phyloP scores from a whole-genome alignment of 2,113 vertebrate genomes.

The Gobio gobio region DNA sequence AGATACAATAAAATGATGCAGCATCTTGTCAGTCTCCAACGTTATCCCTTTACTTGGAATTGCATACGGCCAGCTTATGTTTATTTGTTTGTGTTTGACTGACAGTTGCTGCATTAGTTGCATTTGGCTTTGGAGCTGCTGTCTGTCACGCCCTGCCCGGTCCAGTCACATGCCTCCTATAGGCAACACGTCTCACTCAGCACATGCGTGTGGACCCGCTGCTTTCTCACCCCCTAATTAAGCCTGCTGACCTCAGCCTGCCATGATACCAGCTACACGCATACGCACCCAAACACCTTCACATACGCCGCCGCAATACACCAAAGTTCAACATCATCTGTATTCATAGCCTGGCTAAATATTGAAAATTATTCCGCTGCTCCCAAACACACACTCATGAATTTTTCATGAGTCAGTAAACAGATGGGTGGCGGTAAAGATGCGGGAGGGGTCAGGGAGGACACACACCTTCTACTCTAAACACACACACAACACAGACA shows the following conservation, averaged over 20 bases:
- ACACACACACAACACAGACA: conserved; percentile 30
- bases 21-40: too few species aligned
- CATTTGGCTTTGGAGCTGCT: conserved; percentile 66
- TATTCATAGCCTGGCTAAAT: conserved; percentile 67
- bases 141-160: conserved; percentile 67
- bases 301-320: conserved; percentile 46
- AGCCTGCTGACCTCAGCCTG: conserved; percentile 71
- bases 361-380: conserved; percentile 65
- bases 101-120: conserved; percentile 56
- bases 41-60: background rate
- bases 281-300: conserved; percentile 46
- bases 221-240: conserved; percentile 67
- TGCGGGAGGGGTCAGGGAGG: conserved; percentile 54
- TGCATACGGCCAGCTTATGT: background rate
- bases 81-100: conserved; percentile 8
- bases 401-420: conserved; percentile 67
- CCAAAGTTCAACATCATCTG: conserved; percentile 63
- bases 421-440: conserved; percentile 56
- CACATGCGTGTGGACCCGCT: conserved; percentile 64
- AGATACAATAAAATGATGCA: too few species aligned
- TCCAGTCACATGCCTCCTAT: conserved; percentile 66
- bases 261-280: conserved; percentile 64
- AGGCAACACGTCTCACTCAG: conserved; percentile 66
- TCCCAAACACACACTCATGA: conserved; percentile 63
- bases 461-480: conserved; percentile 31